phyloP scores from a whole-genome alignment of 2,113 vertebrate genomes.

The Cercopithecus mona region DNA sequence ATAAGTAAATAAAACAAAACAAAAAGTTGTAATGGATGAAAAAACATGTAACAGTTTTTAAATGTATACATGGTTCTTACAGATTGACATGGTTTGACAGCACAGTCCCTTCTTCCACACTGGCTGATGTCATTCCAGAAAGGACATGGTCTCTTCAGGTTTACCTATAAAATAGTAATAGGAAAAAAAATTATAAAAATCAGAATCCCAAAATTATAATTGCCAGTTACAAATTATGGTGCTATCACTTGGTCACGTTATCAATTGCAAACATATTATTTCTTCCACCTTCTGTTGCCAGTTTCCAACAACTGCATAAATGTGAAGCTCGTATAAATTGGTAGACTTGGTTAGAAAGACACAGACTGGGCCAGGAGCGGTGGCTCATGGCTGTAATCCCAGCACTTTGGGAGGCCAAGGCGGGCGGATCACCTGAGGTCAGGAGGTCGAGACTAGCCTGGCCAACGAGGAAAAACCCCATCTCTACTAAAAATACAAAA shows the following conservation, averaged over 20 bases:
- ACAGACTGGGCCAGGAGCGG: neutral
- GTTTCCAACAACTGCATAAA: neutral
- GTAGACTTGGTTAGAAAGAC: neutral
- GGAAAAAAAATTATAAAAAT: neutral
- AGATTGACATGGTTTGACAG: constrained; percentile 90
- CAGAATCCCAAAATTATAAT: neutral
- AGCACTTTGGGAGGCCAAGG: too few relatives aligned
- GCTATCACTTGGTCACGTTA: neutral
- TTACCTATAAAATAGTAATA: constrained; percentile 86
- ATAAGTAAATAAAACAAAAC: too few relatives aligned
- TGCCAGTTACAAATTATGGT: neutral
- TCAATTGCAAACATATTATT: neutral
- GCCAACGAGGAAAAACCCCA: too few relatives aligned
- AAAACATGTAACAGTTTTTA: neutral
- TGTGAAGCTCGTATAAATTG: neutral
- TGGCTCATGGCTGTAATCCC: too few relatives aligned
- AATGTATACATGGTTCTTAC: constrained; percentile 84
- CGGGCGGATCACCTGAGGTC: too few relatives aligned
- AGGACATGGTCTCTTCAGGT: constrained; percentile 94
- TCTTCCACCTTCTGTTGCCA: neutral
- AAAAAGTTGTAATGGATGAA: neutral
- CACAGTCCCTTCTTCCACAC: constrained; percentile 92
- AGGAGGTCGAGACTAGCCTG: too few relatives aligned
- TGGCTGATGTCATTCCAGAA: constrained; percentile 92
- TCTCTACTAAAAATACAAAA: too few relatives aligned